Evolutionary conservation across 2,888 invertebrate genomes (phyloP).

Genomic region (Fissipunctia ypsillon): DNA sequence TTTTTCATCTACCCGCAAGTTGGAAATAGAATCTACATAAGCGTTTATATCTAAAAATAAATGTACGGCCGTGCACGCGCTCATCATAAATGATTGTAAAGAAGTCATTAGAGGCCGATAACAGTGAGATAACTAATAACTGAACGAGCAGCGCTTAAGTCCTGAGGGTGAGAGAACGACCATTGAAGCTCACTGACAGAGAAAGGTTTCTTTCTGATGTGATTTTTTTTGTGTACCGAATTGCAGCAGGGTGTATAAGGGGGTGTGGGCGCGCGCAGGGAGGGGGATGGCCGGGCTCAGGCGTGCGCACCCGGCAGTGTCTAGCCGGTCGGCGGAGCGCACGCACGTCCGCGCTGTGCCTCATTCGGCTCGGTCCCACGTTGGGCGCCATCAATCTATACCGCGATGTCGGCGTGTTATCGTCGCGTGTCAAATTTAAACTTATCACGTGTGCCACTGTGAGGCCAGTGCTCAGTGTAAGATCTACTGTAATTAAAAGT

Average conservation of each 20-base stretch:
- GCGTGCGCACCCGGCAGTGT: slow-evolving; percentile 88
- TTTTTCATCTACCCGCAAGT: slow-evolving; percentile 71
- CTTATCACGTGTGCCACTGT: slow-evolving; percentile 53
- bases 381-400: slow-evolving; percentile 81
- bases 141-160: slow-evolving; percentile 81
- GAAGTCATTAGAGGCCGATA: slow-evolving; percentile 81
- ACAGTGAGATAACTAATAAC: slow-evolving; percentile 82
- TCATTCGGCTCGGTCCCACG: slow-evolving; percentile 73
- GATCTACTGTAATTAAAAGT: slow-evolving; percentile 55
- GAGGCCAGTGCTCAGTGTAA: slow-evolving; percentile 64
- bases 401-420: slow-evolving; percentile 71
- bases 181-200: slow-evolving; percentile 85
- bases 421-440: slow-evolving; percentile 60
- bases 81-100: slow-evolving; percentile 79
- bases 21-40: slow-evolving; percentile 77
- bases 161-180: slow-evolving; percentile 76
- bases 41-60: slow-evolving; percentile 78
- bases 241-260: slow-evolving; percentile 77
- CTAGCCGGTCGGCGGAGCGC: slow-evolving; percentile 76
- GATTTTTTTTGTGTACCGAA: slow-evolving; percentile 86
- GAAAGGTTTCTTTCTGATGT: slow-evolving; percentile 86
- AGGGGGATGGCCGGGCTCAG: slow-evolving; percentile 84
- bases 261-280: slow-evolving; percentile 65
- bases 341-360: slow-evolving; percentile 71
- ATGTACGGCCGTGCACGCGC: slow-evolving; percentile 75